Evolutionary conservation across 2,888 invertebrate species (phyloP).

Genomic region (Nephrocerus scutellatus): DNA sequence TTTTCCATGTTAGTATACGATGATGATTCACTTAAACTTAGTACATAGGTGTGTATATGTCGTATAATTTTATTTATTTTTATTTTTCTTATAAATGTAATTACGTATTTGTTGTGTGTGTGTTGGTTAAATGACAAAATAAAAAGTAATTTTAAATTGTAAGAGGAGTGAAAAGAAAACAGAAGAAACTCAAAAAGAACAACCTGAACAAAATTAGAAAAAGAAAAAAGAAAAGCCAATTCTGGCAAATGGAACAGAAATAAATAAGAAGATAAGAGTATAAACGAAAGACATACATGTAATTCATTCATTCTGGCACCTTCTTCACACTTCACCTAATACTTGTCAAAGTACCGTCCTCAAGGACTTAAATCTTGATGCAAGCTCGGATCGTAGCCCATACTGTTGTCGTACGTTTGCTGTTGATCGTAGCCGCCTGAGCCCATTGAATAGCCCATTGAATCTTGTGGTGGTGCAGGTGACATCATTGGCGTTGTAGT

Average conservation of each 20-base stretch:
- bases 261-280: conserved; percentile 17
- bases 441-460: conserved; percentile 88
- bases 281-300: conserved; percentile 10
- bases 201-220: conserved; percentile 7
- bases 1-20: conserved; percentile 12
- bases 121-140: conserved; percentile 16
- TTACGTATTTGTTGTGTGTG: conserved; percentile 7
- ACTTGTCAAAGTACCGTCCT: conserved; percentile 38
- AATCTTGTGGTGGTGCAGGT: conserved; percentile 85
- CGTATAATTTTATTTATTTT: conserved; percentile 6
- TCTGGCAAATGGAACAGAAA: conserved; percentile 15
- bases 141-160: conserved; percentile 9
- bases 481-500: conserved; percentile 94
- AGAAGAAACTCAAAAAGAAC: conserved; percentile 1
- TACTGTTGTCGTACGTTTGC: conserved; percentile 80
- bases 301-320: conserved; percentile 13
- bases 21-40: conserved; percentile 1
- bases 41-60: neutral
- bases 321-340: conserved; percentile 25
- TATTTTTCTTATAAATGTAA: conserved; percentile 14
- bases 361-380: conserved; percentile 76
- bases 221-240: conserved; percentile 19
- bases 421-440: conserved; percentile 87
- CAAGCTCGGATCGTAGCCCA: conserved; percentile 82
- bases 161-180: conserved; percentile 4